Base-by-base conservation (phyloP, 2,797 vertebrate genomes). In the Garrulus glandarius region DNA sequence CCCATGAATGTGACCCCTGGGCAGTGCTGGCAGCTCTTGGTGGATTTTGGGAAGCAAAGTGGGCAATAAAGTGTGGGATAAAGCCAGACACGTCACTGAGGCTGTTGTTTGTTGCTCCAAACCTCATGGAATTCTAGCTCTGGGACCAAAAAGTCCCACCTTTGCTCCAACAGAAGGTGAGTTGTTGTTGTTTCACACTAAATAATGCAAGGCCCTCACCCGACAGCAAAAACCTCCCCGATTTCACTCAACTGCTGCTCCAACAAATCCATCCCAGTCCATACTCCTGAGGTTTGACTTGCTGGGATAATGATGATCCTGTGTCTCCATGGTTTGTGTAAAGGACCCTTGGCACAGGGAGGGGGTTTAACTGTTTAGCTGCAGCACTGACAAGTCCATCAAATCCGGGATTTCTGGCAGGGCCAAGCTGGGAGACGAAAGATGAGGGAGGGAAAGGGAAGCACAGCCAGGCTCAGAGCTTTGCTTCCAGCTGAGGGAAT, bases 211-310 rank as follows among this genome's bases (percentile, higher is more conserved):
- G 15, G 63, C n/a, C 27, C 22, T 57, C 53, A 34, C 23, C 44
- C 0, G 0, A 78, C 5, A 72, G 87, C 56, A 80, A 52, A 93
- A 43, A 5, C 43, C 68, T 37, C 53, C 71, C 20, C 0, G 26
- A 24, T 63, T 90, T 83, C 44, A 36, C 60, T 70, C 27, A 57
- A 16, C 61, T 87, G 53, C 70, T 49, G 53, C 60, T 72, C 63
- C n/a, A 70, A 43, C 56, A 89, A 84, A 95, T 37, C 63, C 77
- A 18, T 20, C 83, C 82, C 71, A 21, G 92, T 49, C 69, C 67
- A 15, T 63, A 93, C 91, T 86, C 89, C 96, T 8, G 30, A 72
- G 96, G 55, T 83, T 68, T 90, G 94, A 53, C 79, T 89, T 87
- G 72, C 68, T 43, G 94, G 22, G 75, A 55, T 91, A 71, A 80